phyloP scores from a whole-genome alignment of 2,888 invertebrate species.

The Polylopha cassiicola region DNA sequence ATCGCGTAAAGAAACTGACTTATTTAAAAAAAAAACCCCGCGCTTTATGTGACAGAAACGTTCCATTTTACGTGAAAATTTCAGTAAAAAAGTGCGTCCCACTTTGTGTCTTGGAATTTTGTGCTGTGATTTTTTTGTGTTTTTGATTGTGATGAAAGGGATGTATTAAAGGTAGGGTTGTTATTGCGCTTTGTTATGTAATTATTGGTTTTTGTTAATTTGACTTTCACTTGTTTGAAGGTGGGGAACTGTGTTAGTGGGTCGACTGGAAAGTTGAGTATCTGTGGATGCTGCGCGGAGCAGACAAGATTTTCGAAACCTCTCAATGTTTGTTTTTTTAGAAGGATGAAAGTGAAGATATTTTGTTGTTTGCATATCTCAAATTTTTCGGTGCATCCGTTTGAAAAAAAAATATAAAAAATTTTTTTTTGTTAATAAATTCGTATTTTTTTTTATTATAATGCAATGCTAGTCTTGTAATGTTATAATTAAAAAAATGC shows the following conservation, averaged over 20 bases:
- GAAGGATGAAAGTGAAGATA: conserved; percentile 15
- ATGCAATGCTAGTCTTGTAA: no score
- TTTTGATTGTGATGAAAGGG: conserved; percentile 15
- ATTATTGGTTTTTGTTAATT: conserved; percentile 44
- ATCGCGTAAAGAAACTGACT: conserved; percentile 25
- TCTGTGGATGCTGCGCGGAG: conserved; percentile 35
- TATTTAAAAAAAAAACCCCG: conserved; percentile 24
- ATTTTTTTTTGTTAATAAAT: no score
- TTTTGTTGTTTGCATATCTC: no score
- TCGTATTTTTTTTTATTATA: no score
- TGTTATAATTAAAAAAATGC: no score
- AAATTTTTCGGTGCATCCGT: no score
- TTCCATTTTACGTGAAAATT: conserved; percentile 23
- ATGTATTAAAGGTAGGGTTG: conserved; percentile 26
- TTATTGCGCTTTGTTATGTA: conserved; percentile 49
- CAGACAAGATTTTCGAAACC: conserved; percentile 1
- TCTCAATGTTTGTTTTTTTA: conserved; percentile 3
- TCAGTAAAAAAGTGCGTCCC: conserved; percentile 16
- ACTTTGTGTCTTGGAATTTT: conserved; percentile 1
- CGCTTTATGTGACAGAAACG: conserved; percentile 34
- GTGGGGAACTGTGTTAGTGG: conserved; percentile 48
- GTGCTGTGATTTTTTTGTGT: conserved; percentile 10
- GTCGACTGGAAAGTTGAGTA: conserved; percentile 49
- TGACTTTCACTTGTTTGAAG: conserved; percentile 48
- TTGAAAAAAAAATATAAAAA: no score